Base-by-base conservation (phyloP, 2,113 vertebrate species). In the Semicossyphus pulcher region DNA sequence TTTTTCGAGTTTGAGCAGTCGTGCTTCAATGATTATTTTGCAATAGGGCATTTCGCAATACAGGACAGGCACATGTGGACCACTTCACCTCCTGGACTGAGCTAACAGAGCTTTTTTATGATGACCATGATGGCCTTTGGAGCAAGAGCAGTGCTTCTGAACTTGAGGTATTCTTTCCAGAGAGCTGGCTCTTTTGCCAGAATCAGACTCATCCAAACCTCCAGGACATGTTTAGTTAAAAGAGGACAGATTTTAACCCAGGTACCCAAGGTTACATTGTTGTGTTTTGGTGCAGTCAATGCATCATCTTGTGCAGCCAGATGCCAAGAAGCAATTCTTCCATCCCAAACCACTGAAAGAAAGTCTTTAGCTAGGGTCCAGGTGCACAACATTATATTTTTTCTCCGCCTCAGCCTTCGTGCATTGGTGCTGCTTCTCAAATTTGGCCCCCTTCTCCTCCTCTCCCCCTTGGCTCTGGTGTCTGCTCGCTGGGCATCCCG, bases 371-470 rank as follows among this genome's bases (percentile, higher is more conserved):
- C 86, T 16, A 91, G 84, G 72, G 79, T 95, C 64, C 92, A 93
- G 60, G 91, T 95, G 21, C 91, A 94, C 81, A 93, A 73, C 15
- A 5, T 95, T 0, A 8, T 72, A 0, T 93, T 96, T 58, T 45
- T 72, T 15, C 21, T 96, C 1, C 93, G 93, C 1, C 48, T 97
- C 4, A 84, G 92, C 2, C 28, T 96, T 1, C 93, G 96, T 5
- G 94, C 95, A 0, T 90, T 95, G 31, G 81, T 92, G 15, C 92
- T 99, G 12, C 36, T 96, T 47, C 83, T 95, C 39, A 97, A 95
- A 37, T 98, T 98, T 51, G 91, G 93, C 3, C 97, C 97, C 0
- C 91, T 98, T 16, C 78, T 99, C 5, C 81, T 96, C 25, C 88
- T 97, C 0, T 96, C 92, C 56, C 96, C 97, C 0, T 42, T 97